Conservation (phyloP, 1,140 invertebrate genomes). For the Hylaeus anthracinus region DNA sequence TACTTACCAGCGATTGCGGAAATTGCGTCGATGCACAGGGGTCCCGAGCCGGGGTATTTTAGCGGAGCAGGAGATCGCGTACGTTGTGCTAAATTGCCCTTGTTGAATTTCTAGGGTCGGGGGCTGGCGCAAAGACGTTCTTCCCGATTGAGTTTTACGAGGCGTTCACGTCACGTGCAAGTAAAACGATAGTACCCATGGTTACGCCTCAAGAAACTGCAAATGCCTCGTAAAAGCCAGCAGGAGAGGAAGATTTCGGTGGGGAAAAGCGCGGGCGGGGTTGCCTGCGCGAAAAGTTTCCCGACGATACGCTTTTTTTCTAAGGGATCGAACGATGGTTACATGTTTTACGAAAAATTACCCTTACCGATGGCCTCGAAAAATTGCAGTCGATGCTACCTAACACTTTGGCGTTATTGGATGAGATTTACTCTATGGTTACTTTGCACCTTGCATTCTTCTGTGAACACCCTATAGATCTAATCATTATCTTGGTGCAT, state of each 20-base stretch:
- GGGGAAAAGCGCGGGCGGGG: background rate
- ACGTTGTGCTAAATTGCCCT: conserved; percentile 26
- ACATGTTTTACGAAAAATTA: background rate
- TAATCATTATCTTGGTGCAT: too few species aligned
- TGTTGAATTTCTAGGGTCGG: conserved; percentile 25
- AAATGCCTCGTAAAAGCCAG: conserved; percentile 67
- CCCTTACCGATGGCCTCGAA: background rate
- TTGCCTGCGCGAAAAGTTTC: conserved; percentile 18
- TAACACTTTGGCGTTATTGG: too few species aligned
- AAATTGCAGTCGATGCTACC: background rate
- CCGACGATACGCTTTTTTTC: background rate
- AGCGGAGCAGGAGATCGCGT: background rate
- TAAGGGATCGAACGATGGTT: background rate
- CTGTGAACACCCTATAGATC: too few species aligned
- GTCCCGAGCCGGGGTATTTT: background rate
- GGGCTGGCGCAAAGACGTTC: conserved; percentile 46
- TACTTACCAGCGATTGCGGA: conserved; percentile 2
- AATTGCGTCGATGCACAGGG: background rate
- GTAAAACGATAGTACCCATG: conserved; percentile 60
- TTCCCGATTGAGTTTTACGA: conserved; percentile 57
- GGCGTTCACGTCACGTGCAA: conserved; percentile 59
- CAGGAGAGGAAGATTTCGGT: conserved; percentile 52
- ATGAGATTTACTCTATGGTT: too few species aligned
- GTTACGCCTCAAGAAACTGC: conserved; percentile 56
- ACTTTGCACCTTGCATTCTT: too few species aligned